phyloP scores from a whole-genome alignment of 2,888 invertebrate species.

The Papilio gigon region DNA sequence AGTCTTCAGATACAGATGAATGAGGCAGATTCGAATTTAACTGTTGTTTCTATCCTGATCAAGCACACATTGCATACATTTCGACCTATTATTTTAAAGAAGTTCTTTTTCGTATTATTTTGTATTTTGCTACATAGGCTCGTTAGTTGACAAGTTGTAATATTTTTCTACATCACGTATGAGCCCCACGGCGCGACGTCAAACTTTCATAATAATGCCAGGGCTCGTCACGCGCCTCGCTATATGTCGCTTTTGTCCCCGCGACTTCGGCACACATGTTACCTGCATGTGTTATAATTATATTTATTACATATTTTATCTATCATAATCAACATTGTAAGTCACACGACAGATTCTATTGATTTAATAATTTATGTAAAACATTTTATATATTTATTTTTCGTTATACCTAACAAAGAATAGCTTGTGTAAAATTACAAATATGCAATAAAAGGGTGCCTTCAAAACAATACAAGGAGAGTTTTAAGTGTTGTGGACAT shows the following conservation, averaged over 20 bases:
- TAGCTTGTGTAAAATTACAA: not conserved
- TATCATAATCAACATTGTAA: not conserved
- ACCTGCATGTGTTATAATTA: slow-evolving; percentile 38
- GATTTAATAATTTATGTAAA: too few relatives aligned
- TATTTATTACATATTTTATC: not conserved
- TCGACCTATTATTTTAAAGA: too few relatives aligned
- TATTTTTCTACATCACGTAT: slow-evolving; percentile 45
- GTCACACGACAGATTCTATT: not conserved
- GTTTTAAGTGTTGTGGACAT: slow-evolving; percentile 72
- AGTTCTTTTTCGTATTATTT: too few relatives aligned
- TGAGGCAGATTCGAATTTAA: too few relatives aligned
- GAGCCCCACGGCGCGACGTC: slow-evolving; percentile 54
- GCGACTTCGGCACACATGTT: slow-evolving; percentile 46
- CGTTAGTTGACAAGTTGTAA: slow-evolving; percentile 9
- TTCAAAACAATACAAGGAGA: slow-evolving; percentile 48
- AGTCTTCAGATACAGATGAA: too few relatives aligned
- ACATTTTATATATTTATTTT: too few relatives aligned
- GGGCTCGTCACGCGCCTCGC: slow-evolving; percentile 50
- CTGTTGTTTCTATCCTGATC: too few relatives aligned
- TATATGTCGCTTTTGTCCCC: slow-evolving; percentile 24
- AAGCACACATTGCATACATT: too few relatives aligned
- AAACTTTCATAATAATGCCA: slow-evolving; percentile 71
- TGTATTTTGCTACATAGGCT: not conserved
- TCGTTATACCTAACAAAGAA: too few relatives aligned
- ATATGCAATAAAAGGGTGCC: slow-evolving; percentile 43